Evolutionary conservation across 2,888 invertebrate genomes (phyloP).

Genomic region (Hypercompe scribonia): DNA sequence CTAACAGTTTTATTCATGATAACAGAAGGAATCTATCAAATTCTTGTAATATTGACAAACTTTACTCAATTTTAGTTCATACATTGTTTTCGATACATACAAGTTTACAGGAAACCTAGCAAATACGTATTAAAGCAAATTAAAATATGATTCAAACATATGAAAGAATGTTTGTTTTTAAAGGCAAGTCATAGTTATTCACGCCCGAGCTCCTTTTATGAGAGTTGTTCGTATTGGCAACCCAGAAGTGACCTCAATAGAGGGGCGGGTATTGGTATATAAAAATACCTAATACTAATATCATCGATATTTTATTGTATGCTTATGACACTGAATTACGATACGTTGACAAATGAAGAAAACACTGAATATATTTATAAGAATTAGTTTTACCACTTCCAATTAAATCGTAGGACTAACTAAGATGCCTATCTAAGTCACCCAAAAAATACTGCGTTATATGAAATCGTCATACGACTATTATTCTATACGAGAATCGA

Average conservation of each 20-base stretch:
- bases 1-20: too few relatives aligned
- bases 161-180: neutral
- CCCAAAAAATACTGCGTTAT: neutral
- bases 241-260: neutral
- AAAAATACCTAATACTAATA: too few relatives aligned
- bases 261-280: neutral
- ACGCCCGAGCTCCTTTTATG: neutral
- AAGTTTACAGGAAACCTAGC: too few relatives aligned
- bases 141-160: too few relatives aligned
- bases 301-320: too few relatives aligned
- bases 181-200: neutral
- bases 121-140: too few relatives aligned
- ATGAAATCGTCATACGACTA: neutral
- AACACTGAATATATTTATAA: neutral
- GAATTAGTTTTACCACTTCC: neutral
- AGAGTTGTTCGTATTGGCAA: neutral
- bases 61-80: too few relatives aligned
- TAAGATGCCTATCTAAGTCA: neutral
- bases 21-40: too few relatives aligned
- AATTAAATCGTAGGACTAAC: neutral
- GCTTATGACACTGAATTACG: too few relatives aligned
- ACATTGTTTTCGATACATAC: too few relatives aligned
- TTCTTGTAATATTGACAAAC: too few relatives aligned
- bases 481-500: neutral
- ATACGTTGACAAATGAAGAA: too few relatives aligned